These are phyloP conservation scores for Oxystoma pomonae DNA, from an alignment of 2,888 invertebrate genomes.

Conservation along the genomic window DNA sequence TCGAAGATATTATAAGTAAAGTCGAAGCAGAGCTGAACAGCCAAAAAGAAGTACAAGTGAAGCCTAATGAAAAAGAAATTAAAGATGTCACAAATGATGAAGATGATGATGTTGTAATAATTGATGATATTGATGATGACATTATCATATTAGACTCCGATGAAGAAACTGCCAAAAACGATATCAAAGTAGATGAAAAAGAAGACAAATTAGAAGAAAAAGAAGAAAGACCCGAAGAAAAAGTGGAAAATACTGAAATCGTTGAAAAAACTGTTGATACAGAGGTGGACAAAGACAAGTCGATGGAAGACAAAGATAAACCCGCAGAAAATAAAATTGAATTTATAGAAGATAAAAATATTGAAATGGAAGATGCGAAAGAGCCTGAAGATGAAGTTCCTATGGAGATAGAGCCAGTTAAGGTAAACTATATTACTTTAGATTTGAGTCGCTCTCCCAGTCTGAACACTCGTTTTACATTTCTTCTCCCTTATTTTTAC, in stretches of 20 bases:
- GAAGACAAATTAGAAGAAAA: slow-evolving; percentile 12
- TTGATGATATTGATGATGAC: slow-evolving; percentile 25
- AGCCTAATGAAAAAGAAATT: neutral
- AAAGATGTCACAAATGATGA: no score
- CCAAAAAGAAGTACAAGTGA: slow-evolving; percentile 2
- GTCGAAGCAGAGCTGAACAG: slow-evolving; percentile 17
- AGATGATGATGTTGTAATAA: neutral
- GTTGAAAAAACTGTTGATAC: neutral
- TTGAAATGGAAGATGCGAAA: slow-evolving; percentile 10
- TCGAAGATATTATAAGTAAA: slow-evolving; percentile 26
- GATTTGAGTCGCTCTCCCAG: no score
- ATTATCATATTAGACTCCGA: slow-evolving; percentile 36
- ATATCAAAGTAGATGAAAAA: slow-evolving; percentile 8
- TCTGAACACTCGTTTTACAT: no score
- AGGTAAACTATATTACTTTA: no score
- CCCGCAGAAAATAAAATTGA: slow-evolving; percentile 5
- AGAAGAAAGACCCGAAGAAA: slow-evolving; percentile 1
- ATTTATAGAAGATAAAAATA: slow-evolving; percentile 8
- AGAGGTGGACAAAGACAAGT: slow-evolving; percentile 5
- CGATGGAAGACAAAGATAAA: neutral
- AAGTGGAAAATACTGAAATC: neutral
- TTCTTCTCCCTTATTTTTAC: no score
- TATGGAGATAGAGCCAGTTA: no score
- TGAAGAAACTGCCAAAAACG: slow-evolving; percentile 24
- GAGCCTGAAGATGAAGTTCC: no score